Evolutionary conservation across 53 echinoderm and acorn worm genomes (phyloP).

Genomic region (Luidia sarsii): DNA sequence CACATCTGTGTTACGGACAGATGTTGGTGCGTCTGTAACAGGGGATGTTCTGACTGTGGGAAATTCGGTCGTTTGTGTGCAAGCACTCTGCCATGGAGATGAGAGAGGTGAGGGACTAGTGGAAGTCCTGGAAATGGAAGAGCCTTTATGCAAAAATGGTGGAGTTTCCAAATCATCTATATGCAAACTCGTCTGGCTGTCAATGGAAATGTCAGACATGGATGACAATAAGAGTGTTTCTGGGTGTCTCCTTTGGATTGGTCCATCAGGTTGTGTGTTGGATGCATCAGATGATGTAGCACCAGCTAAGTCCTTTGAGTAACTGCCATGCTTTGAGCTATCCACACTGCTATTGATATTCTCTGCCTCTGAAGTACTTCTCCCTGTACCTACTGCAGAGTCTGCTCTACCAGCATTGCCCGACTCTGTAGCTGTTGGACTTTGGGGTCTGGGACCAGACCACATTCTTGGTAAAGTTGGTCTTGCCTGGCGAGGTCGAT

Average conservation of each 20-base stretch:
- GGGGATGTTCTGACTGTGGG: conserved; percentile 51
- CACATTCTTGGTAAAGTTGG: conserved; percentile 86
- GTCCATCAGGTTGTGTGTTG: conserved; percentile 46
- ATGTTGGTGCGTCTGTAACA: conserved; percentile 24
- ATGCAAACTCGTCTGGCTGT: conserved; percentile 81
- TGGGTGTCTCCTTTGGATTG: conserved; percentile 57
- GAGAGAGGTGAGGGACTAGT: conserved; percentile 50
- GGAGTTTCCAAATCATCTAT: conserved; percentile 66
- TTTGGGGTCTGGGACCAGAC: conserved; percentile 73
- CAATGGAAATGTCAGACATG: conserved; percentile 90
- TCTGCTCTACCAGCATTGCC: background rate
- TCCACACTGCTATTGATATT: conserved; percentile 33
- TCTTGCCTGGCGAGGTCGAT: conserved; percentile 81
- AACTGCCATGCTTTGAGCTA: conserved; percentile 11
- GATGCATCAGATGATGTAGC: conserved; percentile 21
- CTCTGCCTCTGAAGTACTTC: conserved; percentile 15
- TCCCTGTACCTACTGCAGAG: conserved; percentile 6
- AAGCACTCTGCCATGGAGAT: conserved; percentile 49
- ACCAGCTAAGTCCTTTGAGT: conserved; percentile 15
- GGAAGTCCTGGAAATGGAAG: conserved; percentile 52
- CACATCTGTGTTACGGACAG: conserved; percentile 60
- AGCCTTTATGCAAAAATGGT: conserved; percentile 56
- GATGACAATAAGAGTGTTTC: conserved; percentile 78
- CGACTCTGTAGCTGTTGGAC: conserved; percentile 55
- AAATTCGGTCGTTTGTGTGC: conserved; percentile 47